Evolutionary conservation across 2,888 invertebrate genomes (phyloP).

Genomic region (Drosophila niveifrons): DNA sequence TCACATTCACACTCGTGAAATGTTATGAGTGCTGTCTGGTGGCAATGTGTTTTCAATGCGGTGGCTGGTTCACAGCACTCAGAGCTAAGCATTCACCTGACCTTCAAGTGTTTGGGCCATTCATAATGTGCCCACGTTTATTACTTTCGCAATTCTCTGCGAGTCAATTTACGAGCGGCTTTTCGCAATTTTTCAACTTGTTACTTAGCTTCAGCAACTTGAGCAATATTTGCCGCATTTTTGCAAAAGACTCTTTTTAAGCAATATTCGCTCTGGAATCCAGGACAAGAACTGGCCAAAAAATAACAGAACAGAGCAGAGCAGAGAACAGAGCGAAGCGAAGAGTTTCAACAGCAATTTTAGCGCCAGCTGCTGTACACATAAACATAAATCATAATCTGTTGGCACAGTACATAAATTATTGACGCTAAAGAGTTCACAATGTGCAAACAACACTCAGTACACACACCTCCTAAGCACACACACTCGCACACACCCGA

Average conservation of each 20-base stretch:
- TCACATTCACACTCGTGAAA: slow-evolving; percentile 28
- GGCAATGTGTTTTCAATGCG: slow-evolving; percentile 34
- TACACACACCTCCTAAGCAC: slow-evolving; percentile 19
- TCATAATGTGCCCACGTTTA: slow-evolving; percentile 60
- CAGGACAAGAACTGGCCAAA: slow-evolving; percentile 23
- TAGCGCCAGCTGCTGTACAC: slow-evolving; percentile 53
- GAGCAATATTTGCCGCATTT: slow-evolving; percentile 63
- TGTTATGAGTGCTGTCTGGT: slow-evolving; percentile 24
- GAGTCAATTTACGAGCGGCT: slow-evolving; percentile 68
- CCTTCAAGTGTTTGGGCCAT: slow-evolving; percentile 39
- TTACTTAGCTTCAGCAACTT: slow-evolving; percentile 70
- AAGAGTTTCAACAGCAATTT: slow-evolving; percentile 28
- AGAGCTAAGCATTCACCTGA: slow-evolving; percentile 34
- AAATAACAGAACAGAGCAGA: background rate
- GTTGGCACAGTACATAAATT: slow-evolving; percentile 78
- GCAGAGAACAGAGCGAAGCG: background rate
- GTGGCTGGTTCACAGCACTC: background rate
- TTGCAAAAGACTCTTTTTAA: slow-evolving; percentile 8
- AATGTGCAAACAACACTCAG: slow-evolving; percentile 57
- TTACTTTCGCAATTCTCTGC: slow-evolving; percentile 65
- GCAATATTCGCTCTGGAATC: slow-evolving; percentile 17
- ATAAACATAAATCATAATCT: slow-evolving; percentile 78
- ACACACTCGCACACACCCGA: slow-evolving; percentile 19
- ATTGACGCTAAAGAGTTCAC: slow-evolving; percentile 79
- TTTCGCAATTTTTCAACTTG: slow-evolving; percentile 74